Evolutionary conservation across 1,140 invertebrate genomes (phyloP), one percentile per base, ranked within the genome.

Genomic region (Pseudomyrmex flavicornis): DNA sequence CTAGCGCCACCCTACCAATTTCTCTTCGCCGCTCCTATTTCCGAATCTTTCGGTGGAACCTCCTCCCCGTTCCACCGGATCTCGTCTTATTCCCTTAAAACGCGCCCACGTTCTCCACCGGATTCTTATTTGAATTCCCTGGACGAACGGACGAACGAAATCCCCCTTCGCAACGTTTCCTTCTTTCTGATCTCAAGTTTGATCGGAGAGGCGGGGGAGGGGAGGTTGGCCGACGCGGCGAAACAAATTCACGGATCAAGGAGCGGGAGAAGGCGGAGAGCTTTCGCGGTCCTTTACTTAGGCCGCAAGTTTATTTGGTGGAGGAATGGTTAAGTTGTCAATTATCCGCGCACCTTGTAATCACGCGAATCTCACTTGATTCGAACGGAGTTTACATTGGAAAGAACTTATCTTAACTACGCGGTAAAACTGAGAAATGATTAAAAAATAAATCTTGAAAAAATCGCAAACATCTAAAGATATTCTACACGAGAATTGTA

Each of bases 111-210:
- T 85, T 65, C 65, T 76, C 79, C 76, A 69, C 76, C 75, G 74
- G 85, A 86, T 88, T 85, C 87, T 84, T 87, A 89, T 90, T 90
- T 90, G 89, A 87, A 90, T 90, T 89, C 85, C 72, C 76, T 84
- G 76, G 77, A 59, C 79, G 85, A 56, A 87, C 87, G 84, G 65
- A 56, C 63, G 54, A 62, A 75, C 75, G 52, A 17, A 79, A 77
- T 46, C 56, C 22, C 50, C 48, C 10, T 35, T 35, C 35, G 52
- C 56, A 50, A 20, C 15, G 46, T 58, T 54, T 65, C 15, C 44
- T 69, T 58, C 50, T 50, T 73, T 56, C 79, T 22, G 44, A 58
- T 52, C 20, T 58, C 54, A 20, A 80, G 76, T 80, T 59, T 70
- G 76, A 80, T 54, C 66, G 22, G 76, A 72, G 66, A 80, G 12